phyloP scores from a whole-genome alignment of 2,797 vertebrate genomes.

The Arnoldichthys spilopterus region DNA sequence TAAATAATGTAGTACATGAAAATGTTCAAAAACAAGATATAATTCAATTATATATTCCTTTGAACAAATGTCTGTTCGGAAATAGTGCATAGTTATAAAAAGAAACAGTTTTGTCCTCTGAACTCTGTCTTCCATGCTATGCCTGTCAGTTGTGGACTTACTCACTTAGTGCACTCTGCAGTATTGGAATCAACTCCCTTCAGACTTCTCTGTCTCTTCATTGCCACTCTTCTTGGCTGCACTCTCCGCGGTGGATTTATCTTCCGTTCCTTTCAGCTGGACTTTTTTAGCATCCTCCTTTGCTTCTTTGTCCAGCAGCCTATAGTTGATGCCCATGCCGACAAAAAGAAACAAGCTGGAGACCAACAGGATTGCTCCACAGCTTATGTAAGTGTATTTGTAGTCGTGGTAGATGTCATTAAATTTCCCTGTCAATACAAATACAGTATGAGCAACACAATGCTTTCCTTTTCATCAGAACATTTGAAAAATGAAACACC shows the following conservation, averaged over 20 bases:
- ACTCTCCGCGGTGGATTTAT: conserved; percentile 73
- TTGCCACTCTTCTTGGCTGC: conserved; percentile 71
- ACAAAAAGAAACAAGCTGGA: conserved; percentile 89
- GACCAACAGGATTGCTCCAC: conserved; percentile 86
- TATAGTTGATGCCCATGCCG: conserved; percentile 94
- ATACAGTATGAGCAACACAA: conserved; percentile 28
- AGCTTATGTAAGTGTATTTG: conserved; percentile 92
- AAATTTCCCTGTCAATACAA: conserved; percentile 79
- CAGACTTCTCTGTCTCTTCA: conserved; percentile 58
- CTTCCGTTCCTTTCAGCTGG: conserved; percentile 75
- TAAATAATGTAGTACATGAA: neutral
- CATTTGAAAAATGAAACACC: neutral
- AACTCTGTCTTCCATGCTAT: neutral
- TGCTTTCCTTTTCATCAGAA: neutral
- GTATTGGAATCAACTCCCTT: conserved; percentile 38
- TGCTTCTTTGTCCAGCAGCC: conserved; percentile 85
- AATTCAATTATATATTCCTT: no score
- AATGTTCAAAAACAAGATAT: neutral
- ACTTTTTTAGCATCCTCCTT: conserved; percentile 78
- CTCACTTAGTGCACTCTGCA: conserved; percentile 31
- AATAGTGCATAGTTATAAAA: neutral
- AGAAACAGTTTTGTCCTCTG: neutral
- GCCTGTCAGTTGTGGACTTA: neutral
- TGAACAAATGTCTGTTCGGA: neutral
- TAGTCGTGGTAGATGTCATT: conserved; percentile 92